Base-by-base conservation (phyloP, 2,113 vertebrate genomes). In the Melanocharis versteri region DNA sequence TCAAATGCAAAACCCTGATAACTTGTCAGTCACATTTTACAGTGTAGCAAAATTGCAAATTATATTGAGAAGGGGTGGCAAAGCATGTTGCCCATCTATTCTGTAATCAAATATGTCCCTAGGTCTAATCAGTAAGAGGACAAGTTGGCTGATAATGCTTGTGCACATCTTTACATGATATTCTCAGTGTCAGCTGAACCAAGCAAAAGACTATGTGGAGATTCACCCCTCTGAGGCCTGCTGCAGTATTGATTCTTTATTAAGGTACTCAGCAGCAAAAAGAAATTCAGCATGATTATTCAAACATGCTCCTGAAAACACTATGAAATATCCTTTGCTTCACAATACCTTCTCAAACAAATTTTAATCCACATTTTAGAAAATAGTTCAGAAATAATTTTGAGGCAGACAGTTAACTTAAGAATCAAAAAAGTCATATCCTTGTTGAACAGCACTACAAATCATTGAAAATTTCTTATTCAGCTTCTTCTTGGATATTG, bases 161-260 rank as follows among this genome's bases (percentile, higher is more conserved):
- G 42, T 90, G 95, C 94, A 96, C 95, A 94, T 95, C 82, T 97
- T 97, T 92, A 48, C 77, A 93, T 69, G 66, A 96, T 97, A 96
- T 92, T 86, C 94, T 94, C 83, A 82, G 73, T 97, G 82, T 95
- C 89, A 73, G 71, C 77, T 97, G 94, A 98, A 93, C 66, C 89
- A 93, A 95, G 96, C 58, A 56, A 93, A 97, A 97, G 83, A 96
- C 73, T 87, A 53, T 93, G 83, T 84, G 68, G 89, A 96, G 90
- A 89, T 53, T 78, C 92, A 92, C 95, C 97, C 92, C 97, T 97
- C 68, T 90, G 94, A 97, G 95, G 78, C 95, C 89, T 92, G 58
- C 87, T 97, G 84, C 95, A 96, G 89, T 98, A 99, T 99, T 98
- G 99, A 99, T 99, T 99, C 93, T 98, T 98, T 98, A 96, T 98